Base-by-base conservation (phyloP, 1,140 invertebrate species). In the Ruditapes philippinarum region DNA sequence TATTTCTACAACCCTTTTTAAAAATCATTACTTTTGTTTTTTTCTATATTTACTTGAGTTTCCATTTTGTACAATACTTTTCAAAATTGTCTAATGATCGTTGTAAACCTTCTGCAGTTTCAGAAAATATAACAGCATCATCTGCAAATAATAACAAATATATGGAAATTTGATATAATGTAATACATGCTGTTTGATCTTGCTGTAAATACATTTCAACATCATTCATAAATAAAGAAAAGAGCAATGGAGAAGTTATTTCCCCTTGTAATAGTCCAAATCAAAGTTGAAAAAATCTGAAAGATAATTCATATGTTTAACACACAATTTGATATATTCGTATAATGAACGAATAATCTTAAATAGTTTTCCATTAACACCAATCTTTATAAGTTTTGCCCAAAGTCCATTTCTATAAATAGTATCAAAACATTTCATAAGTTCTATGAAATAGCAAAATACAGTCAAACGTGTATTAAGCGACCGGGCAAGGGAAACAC, bases 71-170 rank as follows among this genome's bases (percentile, higher is more conserved):
- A 49, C 14, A 19, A 78, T 31, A 7, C 25, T n/a, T n/a, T 78
- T 78, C 25, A 49, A 51, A 78, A 49, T 78, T 78, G 25, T 78
- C 28, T 45, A 78, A 28, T 25, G 38, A 49, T 49, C 5, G 7
- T 40, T 78, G 74, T 49, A 78, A 51, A 22, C 74, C 74, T 40
- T 42, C 74, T 22, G 38, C 40, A 49, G 74, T 78, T 78, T 78
- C 38, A 22, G 74, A 42, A 51, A 78, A 78, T 14, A 78, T 25
- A 78, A 31, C 74, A n/a, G 68, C 68, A 73, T 73, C 68, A 73
- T 73, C 68, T 17, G 68, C 68, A 28, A 78, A 78, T n/a, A 78
- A 28, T 49, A 78, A 36, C n/a, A n/a, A n/a, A 74, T 74, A 74
- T 11, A 74, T 74, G 9, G 70, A 74, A 11, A 74, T 12, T 74